Base-by-base conservation (phyloP, 92 coral and sea anemone genomes). In the Parazoanthus atlanticus region DNA sequence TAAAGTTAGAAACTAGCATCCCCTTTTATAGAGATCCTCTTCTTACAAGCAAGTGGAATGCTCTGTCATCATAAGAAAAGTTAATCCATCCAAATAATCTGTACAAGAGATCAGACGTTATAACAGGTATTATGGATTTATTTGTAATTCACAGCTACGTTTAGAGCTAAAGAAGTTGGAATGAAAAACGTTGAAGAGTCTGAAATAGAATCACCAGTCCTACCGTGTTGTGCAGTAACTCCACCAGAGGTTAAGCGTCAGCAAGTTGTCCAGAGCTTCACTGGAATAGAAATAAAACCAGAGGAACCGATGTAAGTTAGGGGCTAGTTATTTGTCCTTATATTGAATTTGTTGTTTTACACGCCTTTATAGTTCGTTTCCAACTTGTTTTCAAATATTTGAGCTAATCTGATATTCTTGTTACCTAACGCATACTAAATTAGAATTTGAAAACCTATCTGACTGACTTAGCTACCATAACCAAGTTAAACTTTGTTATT, bases 271-370 rank as follows among this genome's bases (percentile, higher is more conserved):
- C 58, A 19, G 26, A 71, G 31, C 46, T 41, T 84, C 6, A 69
- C 87, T 8, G 64, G 10, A 84, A 8, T 70, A 23, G 78, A 82
- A 89, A 12, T 83, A 5, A 70, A 83, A 36, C 82, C 74, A 73
- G 74, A 49, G 72, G 66, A 82, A 74, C 29, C 84, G 34, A 79
- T 52, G 91, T 89, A 82, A 61, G 69, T 61, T 61, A 34, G 52
- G 6, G 29, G 21, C 23, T 21, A 6, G 1, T 23, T n/a, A 34
- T 9, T 75, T 21, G 49, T 19, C 10, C 69, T 19, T 6, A 16
- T 3, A 21, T 19, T 21, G 28, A 19, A 21, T 25, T 5, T 21
- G 8, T 61, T 61, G 69, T 61, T 25, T 61, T 61, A 13, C 0
- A 52, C 58, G 10, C 19, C 21, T 52, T 52, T 52, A 52, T 52